phyloP scores from a whole-genome alignment of 2,888 invertebrate genomes.

The Sialis fuliginosa region DNA sequence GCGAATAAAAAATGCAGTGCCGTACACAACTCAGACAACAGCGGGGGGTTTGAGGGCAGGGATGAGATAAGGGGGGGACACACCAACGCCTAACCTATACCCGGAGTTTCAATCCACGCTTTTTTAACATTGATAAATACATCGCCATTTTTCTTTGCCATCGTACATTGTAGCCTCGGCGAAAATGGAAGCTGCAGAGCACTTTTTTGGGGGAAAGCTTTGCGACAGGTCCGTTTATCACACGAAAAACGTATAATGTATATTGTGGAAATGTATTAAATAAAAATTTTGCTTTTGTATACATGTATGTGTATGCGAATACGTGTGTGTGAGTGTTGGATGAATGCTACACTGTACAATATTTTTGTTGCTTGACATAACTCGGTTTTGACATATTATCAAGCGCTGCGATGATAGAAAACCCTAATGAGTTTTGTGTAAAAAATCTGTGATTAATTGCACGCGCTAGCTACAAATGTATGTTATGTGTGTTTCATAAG shows the following conservation, averaged over 20 bases:
- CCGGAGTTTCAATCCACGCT: conserved; percentile 25
- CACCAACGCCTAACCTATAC: conserved; percentile 12
- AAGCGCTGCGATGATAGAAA: background rate
- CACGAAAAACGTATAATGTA: conserved; percentile 5
- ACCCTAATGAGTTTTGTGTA: background rate
- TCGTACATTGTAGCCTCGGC: conserved; percentile 10
- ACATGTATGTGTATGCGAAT: background rate
- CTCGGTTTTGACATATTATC: background rate
- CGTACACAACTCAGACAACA: no score
- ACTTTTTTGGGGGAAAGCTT: conserved; percentile 5
- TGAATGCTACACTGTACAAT: no score
- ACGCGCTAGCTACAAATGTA: no score
- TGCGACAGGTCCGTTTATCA: conserved; percentile 7
- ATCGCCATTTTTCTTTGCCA: conserved; percentile 34
- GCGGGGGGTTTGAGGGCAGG: no score
- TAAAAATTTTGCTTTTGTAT: conserved; percentile 1
- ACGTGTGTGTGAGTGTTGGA: background rate
- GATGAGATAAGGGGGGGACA: no score
- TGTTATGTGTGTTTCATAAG: no score
- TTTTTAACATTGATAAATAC: conserved; percentile 31
- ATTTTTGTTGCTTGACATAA: background rate
- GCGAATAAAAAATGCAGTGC: no score
- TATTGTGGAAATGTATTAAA: conserved; percentile 3
- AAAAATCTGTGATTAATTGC: no score
- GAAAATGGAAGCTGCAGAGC: conserved; percentile 2